Conservation (phyloP, 2,113 vertebrate genomes). For the Oreotrochilus melanogaster region DNA sequence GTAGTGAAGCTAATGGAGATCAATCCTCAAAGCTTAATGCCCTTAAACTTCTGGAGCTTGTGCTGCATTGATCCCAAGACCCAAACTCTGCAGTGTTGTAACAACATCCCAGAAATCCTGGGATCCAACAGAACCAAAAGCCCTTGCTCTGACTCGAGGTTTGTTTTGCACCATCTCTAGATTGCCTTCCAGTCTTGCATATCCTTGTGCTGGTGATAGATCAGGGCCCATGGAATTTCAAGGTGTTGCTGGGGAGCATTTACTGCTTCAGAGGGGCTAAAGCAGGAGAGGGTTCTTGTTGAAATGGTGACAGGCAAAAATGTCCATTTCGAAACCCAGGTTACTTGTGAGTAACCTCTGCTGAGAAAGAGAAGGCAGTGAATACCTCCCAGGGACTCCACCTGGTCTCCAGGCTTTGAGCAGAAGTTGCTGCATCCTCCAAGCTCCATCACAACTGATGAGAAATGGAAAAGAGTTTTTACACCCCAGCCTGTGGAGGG, state of each 20-base stretch:
- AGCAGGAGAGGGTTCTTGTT: not conserved
- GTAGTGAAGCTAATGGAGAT: not conserved
- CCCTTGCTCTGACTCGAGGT: not conserved
- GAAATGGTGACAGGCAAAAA: not conserved
- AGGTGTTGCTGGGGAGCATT: not conserved
- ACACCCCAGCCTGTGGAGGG: fast-evolving
- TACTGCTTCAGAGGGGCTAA: not conserved
- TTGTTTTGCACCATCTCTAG: not conserved
- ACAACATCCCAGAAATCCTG: not conserved
- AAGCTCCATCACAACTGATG: not conserved
- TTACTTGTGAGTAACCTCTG: not conserved
- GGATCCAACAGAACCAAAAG: not conserved
- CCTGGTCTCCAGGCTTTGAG: not conserved
- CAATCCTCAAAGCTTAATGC: not conserved
- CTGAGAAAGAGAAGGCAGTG: not conserved
- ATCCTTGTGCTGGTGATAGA: not conserved
- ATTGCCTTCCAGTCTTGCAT: not conserved
- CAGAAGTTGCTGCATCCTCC: not conserved
- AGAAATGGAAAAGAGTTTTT: not conserved
- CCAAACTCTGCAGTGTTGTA: not conserved
- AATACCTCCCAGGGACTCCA: not conserved
- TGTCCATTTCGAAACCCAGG: fast-evolving
- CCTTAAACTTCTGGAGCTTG: not conserved
- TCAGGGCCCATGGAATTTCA: not conserved
- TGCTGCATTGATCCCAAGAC: not conserved